Base-by-base conservation (phyloP, 2,113 vertebrate genomes). In the Platysteira castanea region DNA sequence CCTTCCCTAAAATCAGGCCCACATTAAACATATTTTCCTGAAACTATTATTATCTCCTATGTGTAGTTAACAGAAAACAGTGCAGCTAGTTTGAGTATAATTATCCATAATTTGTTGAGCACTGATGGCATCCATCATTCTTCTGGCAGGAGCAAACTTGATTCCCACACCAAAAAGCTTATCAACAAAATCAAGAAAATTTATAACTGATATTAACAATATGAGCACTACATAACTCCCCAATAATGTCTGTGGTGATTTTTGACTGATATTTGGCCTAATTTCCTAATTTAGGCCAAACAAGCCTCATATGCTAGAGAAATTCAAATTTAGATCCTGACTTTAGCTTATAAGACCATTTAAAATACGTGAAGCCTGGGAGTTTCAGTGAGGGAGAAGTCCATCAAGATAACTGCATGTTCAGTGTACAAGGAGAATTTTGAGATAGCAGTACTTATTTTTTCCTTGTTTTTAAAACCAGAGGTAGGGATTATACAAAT, bases 111-210 rank as follows among this genome's bases (percentile, higher is more conserved):
- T 90, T 64, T 93, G 31, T 63, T 86, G 64, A 81, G 37, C 41
- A 67, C 28, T 78, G 67, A 63, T 90, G 90, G 13, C 23, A 93
- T 93, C 89, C 80, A 89, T 94, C 89, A 64, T 78, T 93, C 50
- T 84, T 91, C 76, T 78, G 71, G 75, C 90, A 95, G 54, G 23
- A 94, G 54, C 87, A 90, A 90, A 93, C 47, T 77, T 59, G 19
- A 85, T 77, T 95, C 71, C 28, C 82, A 70, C 24, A 80, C 37
- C 52, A 57, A 84, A 92, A 93, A 92, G 7, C 18, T 93, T 57
- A 88, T 63, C 63, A 71, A 78, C 4, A 84, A 78, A 74, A 89
- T 31, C 14, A 81, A 83, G 85, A 47, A 85, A 90, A 83, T 74
- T 64, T 75, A 65, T 52, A 71, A 39, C 10, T 69, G 12, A 24